Conservation (phyloP, 2,797 vertebrate genomes). For the Sylvilagus floridanus region DNA sequence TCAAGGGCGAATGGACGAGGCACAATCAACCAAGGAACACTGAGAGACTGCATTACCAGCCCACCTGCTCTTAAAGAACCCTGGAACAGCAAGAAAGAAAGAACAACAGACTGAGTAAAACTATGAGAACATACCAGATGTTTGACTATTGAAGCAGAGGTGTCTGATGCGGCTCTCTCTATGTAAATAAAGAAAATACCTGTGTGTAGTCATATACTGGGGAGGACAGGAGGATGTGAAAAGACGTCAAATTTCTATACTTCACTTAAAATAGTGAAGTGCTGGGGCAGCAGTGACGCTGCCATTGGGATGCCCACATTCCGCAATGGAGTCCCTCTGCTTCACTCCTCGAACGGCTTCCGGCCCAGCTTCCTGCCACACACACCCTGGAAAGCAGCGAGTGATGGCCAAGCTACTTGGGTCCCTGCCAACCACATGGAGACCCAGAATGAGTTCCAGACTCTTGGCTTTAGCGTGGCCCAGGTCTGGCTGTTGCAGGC, state of each 20-base stretch:
- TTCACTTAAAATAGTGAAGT: conserved; percentile 32
- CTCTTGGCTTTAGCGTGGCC: too few relatives aligned
- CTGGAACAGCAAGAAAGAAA: neutral
- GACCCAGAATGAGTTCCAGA: too few relatives aligned
- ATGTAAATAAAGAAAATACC: neutral
- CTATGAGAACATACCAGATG: neutral
- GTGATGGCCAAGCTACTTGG: too few relatives aligned
- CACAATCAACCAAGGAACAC: neutral
- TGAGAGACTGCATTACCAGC: neutral
- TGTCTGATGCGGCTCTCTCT: neutral
- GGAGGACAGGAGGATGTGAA: neutral
- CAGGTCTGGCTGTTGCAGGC: too few relatives aligned
- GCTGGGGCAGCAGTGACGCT: too few relatives aligned
- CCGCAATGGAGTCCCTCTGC: too few relatives aligned
- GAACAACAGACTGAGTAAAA: neutral
- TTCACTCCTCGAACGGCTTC: too few relatives aligned
- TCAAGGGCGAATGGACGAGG: neutral
- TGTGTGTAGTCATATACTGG: neutral
- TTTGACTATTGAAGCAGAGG: neutral
- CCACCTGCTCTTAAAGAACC: neutral
- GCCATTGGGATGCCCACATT: too few relatives aligned
- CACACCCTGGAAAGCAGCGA: too few relatives aligned
- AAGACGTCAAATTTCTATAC: neutral
- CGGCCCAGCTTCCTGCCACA: too few relatives aligned
- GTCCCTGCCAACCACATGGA: too few relatives aligned